Evolutionary conservation across 1,140 invertebrate species (phyloP), one percentile per base, ranked within the genome.

Genomic region (Achroia grisella): DNA sequence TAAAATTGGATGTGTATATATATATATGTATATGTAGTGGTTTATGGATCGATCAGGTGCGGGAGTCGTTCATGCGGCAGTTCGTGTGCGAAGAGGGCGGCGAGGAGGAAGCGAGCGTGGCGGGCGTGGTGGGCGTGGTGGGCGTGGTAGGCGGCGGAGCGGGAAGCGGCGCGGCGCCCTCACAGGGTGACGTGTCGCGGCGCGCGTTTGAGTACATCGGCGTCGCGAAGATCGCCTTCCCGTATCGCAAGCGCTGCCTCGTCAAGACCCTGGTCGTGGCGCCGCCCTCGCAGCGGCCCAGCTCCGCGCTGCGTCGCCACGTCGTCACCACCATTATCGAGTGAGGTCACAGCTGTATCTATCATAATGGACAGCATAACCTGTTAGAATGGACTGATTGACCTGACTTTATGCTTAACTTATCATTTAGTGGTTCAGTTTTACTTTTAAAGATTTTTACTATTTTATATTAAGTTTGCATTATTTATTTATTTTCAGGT

Each of bases 61-160:
- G 98, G 29, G 98, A 99, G 80, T 99, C 97, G 75, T 99, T 99
- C 80, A 99, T 99, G 95, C 89, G 97, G 14, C 97, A 98, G 72
- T 99, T 99, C 81, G 94, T 98, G 1, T 92, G 93, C 62, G 95
- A 97, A 76, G 94, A 95, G 17, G 6, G 17, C 65, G 93, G 93
- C 47, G 93, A 93, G 62, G 93, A 94, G 55, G 83, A 83, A 32
- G 54, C 48, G 29, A 60, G 53, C 0, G 65, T 42, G 46, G 39
- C 36, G 10, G 55, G 61, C 14, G 44, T 49, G 34, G 53, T 36
- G 28, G 39, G 43, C 14, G 50, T 35, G 39, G 45, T 40, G 30
- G 53, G 31, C 10, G 52, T 10, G 6, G 55, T 27, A 8, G 52
- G 12, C 8, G 36, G 42, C 35, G 46, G 48, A 17, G 30, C 9